Evolutionary conservation across 2,113 vertebrate species (phyloP).

Genomic region (Oryctolagus cuniculus): DNA sequence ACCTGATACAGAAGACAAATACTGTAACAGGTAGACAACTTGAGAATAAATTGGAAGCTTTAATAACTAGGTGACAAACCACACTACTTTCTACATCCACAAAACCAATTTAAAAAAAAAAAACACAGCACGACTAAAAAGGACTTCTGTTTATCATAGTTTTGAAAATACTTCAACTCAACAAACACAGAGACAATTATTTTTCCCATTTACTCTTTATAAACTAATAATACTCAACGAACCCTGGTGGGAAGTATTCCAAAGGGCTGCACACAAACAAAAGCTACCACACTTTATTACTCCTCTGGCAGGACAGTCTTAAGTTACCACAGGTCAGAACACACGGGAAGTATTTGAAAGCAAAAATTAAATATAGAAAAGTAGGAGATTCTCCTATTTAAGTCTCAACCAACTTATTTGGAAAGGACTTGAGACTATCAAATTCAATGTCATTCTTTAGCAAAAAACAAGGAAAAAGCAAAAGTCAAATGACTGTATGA

Average conservation of each 20-base stretch:
- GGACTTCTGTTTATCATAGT: neutral
- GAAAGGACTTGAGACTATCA: conserved; percentile 31
- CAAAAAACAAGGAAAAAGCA: neutral
- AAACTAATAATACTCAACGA: neutral
- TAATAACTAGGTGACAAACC: neutral
- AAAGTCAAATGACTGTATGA: neutral
- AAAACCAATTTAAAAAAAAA: neutral
- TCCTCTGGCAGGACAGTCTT: neutral
- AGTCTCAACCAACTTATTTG: neutral
- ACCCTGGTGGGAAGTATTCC: neutral
- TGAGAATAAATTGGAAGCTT: neutral
- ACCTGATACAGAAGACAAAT: conserved; percentile 31
- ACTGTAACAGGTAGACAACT: neutral
- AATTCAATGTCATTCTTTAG: neutral
- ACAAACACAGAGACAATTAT: neutral
- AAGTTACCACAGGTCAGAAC: neutral
- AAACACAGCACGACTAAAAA: neutral
- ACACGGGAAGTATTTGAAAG: neutral
- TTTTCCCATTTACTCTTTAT: neutral
- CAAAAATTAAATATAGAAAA: conserved; percentile 7
- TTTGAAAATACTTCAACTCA: neutral
- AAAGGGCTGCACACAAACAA: conserved; percentile 21
- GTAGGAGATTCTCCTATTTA: neutral
- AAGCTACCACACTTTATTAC: neutral
- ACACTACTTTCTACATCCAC: neutral